A percentile compares a stretch with the other conserved stretches of the same genome.
phyloP scores from a whole-genome alignment of 2,113 vertebrate genomes.

The Oostethus manadensis region DNA sequence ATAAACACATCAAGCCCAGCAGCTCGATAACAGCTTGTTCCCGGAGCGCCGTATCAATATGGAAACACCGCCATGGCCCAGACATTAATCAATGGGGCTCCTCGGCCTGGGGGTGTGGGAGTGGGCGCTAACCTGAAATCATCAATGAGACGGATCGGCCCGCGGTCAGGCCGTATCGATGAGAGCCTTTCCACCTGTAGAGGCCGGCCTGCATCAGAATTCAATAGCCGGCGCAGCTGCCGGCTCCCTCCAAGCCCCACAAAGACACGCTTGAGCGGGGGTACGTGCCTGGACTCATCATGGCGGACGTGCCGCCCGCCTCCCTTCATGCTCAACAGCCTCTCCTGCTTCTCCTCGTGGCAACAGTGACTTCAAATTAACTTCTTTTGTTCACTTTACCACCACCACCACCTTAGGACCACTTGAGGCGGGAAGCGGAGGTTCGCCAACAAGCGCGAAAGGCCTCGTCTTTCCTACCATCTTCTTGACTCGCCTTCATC shows the following conservation, averaged over 20 bases:
- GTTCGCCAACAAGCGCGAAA: slow-evolving; percentile 29
- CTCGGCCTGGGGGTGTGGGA: slow-evolving; percentile 55
- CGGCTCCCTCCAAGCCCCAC: slow-evolving; percentile 48
- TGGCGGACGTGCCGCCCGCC: slow-evolving; percentile 30
- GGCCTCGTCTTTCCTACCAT: slow-evolving; percentile 19
- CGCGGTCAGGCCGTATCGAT: slow-evolving; percentile 63
- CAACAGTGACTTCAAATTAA: slow-evolving; percentile 53
- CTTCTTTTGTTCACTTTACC: slow-evolving; percentile 49
- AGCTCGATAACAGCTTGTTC: slow-evolving; percentile 67
- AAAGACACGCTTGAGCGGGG: slow-evolving; percentile 69
- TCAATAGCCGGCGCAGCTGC: slow-evolving; percentile 66
- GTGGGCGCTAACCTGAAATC: slow-evolving; percentile 62
- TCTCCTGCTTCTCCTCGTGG: background rate
- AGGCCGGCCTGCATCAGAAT: slow-evolving; percentile 63
- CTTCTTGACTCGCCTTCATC: slow-evolving; percentile 22
- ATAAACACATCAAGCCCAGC: slow-evolving; percentile 38
- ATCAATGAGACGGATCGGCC: slow-evolving; percentile 70
- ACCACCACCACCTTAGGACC: slow-evolving; percentile 10
- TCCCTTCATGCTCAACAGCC: background rate
- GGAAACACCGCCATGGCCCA: slow-evolving; percentile 72
- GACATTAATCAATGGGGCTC: slow-evolving; percentile 71
- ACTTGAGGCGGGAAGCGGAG: slow-evolving; percentile 25
- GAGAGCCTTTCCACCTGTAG: slow-evolving; percentile 69
- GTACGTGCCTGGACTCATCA: slow-evolving; percentile 70
- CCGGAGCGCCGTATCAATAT: slow-evolving; percentile 71